Base-by-base conservation (phyloP, 2,113 vertebrate species). In the Scartelaos histophorus region DNA sequence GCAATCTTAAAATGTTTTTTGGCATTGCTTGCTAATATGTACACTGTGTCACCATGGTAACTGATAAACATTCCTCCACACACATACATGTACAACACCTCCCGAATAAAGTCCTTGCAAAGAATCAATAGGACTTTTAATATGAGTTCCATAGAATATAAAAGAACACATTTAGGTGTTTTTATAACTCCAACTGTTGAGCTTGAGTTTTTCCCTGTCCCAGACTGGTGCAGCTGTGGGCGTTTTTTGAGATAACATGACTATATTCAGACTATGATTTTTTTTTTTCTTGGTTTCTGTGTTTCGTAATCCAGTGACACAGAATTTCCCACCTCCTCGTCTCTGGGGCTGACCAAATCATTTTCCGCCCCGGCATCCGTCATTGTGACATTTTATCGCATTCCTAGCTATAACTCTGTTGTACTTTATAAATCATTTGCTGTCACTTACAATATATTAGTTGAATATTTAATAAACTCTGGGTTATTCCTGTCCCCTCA, bases 311-410 rank as follows among this genome's bases (percentile, higher is more conserved):
- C 1, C 10, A 16, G 4, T 5, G 15, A 19, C 22, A 24, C 2
- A n/a, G 22, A 5, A 11, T n/a, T 65, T 66, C 64, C 35, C 10
- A 45, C n/a, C 21, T 46, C 16, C 35, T 66, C 3, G 17, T 38
- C n/a, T 45, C 38, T n/a, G 13, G 65, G 21, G 13, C 22, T 47
- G 21, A 47, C 21, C n/a, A 4, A 66, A 22, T 46, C 5, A 15
- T 66, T 66, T 66, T 66, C n/a, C 64, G 13, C 13, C 34, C n/a
- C 43, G 11, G 21, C 65, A 46, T 47, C 45, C 11, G 65, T 47
- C 45, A 47, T 66, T 15, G 13, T 66, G 45, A 66, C 43, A 66
- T 66, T 66, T 66, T 66, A 66, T 66, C 65, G 24, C 65, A 46
- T 45, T 66, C 45, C 22, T 47, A 21, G 1, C 4, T 15, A 47